These are phyloP conservation scores for Etia nguti DNA, from an alignment of 2,113 vertebrate species.

Conservation along the genomic window DNA sequence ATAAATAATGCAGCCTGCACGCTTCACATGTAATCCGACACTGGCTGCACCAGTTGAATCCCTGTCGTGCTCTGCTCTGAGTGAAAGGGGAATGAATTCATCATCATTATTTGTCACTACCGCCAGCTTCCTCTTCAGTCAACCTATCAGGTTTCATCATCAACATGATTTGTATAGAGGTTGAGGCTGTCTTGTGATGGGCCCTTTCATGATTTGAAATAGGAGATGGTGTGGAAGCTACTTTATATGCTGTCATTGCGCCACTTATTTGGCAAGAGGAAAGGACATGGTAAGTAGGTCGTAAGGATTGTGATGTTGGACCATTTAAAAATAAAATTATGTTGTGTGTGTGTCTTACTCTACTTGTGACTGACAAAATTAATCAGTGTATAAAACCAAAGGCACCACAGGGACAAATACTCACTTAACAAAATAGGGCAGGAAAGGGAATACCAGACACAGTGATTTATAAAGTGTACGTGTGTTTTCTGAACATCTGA, in stretches of 20 bases:
- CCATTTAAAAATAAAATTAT: slow-evolving; percentile 3
- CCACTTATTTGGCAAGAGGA: slow-evolving; percentile 12
- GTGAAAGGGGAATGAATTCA: slow-evolving; percentile 47
- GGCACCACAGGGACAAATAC: not conserved
- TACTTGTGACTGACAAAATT: not conserved
- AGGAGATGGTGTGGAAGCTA: slow-evolving; percentile 11
- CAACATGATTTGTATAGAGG: slow-evolving; percentile 52
- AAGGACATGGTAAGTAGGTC: slow-evolving; percentile 29
- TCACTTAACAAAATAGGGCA: not conserved
- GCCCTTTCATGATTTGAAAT: slow-evolving; percentile 38
- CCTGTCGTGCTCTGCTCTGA: not conserved
- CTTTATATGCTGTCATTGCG: slow-evolving; percentile 32
- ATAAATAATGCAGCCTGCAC: slow-evolving; percentile 60
- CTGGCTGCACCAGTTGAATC: slow-evolving; percentile 26
- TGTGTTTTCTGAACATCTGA: not conserved
- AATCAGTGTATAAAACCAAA: not conserved
- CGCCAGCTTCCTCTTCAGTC: slow-evolving; percentile 40
- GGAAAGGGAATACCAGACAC: not conserved
- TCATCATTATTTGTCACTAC: slow-evolving; percentile 47
- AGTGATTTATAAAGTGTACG: not conserved
- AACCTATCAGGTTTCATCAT: slow-evolving; percentile 55
- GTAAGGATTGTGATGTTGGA: not conserved
- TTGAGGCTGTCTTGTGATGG: slow-evolving; percentile 23
- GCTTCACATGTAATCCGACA: slow-evolving; percentile 48
- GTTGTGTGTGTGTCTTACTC: not conserved